A percentile compares a stretch with the other conserved stretches of the same genome.
Evolutionary conservation across 1,140 invertebrate genomes (phyloP).

Genomic region (Saccostrea cuccullata): DNA sequence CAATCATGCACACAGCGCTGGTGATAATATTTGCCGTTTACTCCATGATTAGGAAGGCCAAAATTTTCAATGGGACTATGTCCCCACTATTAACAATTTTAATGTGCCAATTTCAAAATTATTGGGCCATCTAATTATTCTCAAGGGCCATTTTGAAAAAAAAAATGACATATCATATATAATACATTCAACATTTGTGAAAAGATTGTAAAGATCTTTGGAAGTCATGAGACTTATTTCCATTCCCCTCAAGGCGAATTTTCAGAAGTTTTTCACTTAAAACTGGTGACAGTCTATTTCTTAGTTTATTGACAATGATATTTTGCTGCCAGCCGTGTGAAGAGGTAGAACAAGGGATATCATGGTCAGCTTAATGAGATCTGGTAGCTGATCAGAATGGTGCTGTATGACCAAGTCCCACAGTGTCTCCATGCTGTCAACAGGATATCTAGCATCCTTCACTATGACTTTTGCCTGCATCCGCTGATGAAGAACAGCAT

Average conservation of each 20-base stretch:
- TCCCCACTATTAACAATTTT: too few relatives aligned
- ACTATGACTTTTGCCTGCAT: background rate
- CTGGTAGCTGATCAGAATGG: background rate
- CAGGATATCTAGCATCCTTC: conserved; percentile 1
- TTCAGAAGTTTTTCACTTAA: conserved; percentile 27
- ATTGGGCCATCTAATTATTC: too few relatives aligned
- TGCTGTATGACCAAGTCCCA: background rate
- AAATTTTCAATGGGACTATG: too few relatives aligned
- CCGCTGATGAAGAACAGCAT: background rate
- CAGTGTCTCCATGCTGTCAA: conserved; percentile 17
- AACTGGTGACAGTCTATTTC: conserved; percentile 18
- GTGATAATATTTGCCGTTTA: too few relatives aligned
- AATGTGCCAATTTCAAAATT: too few relatives aligned
- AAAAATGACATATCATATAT: too few relatives aligned
- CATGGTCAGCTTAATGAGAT: conserved; percentile 15
- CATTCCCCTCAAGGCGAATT: background rate
- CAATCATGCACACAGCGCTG: too few relatives aligned
- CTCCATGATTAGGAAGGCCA: too few relatives aligned
- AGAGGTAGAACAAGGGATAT: conserved; percentile 17
- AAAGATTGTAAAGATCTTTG: background rate
- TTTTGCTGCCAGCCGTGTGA: conserved; percentile 41
- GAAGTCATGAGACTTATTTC: background rate
- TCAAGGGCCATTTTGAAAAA: too few relatives aligned
- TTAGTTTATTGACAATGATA: conserved; percentile 34
- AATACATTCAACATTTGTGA: too few relatives aligned